These are phyloP conservation scores for Xanthia icteritia DNA, from an alignment of 2,888 invertebrate genomes.

Conservation along the genomic window DNA sequence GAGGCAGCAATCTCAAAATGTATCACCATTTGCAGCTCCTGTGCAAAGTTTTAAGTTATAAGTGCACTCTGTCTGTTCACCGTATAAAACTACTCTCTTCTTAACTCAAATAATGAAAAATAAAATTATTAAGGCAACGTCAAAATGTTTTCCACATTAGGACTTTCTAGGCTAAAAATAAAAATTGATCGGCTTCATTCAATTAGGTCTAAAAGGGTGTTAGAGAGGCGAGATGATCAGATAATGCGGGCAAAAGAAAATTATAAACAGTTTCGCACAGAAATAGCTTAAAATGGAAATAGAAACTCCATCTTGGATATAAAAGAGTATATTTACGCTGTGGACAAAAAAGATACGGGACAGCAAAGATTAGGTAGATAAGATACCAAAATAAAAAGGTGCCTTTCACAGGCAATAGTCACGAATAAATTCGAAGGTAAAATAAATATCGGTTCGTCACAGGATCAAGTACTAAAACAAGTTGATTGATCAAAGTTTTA, in stretches of 20 bases:
- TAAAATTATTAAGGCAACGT: background rate
- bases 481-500: slow-evolving; percentile 46
- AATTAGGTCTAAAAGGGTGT: slow-evolving; percentile 54
- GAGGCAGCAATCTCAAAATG: background rate
- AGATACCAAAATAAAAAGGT: background rate
- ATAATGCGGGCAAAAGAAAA: slow-evolving; percentile 38
- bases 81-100: background rate
- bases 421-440: slow-evolving; percentile 19
- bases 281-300: slow-evolving; percentile 17
- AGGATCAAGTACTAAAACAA: background rate
- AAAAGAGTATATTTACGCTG: background rate
- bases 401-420: background rate
- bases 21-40: background rate
- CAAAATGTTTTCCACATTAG: slow-evolving; percentile 18
- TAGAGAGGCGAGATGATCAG: slow-evolving; percentile 41
- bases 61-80: background rate
- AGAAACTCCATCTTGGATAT: background rate
- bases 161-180: slow-evolving; percentile 42
- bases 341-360: background rate
- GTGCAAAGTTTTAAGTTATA: background rate
- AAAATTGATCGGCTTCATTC: slow-evolving; percentile 49
- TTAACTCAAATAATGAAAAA: background rate
- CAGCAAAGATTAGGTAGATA: background rate
- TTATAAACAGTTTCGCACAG: slow-evolving; percentile 22
- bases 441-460: background rate